These are phyloP conservation scores for Rhinichthys klamathensis DNA, from an alignment of 2,113 vertebrate species.

Conservation along the genomic window DNA sequence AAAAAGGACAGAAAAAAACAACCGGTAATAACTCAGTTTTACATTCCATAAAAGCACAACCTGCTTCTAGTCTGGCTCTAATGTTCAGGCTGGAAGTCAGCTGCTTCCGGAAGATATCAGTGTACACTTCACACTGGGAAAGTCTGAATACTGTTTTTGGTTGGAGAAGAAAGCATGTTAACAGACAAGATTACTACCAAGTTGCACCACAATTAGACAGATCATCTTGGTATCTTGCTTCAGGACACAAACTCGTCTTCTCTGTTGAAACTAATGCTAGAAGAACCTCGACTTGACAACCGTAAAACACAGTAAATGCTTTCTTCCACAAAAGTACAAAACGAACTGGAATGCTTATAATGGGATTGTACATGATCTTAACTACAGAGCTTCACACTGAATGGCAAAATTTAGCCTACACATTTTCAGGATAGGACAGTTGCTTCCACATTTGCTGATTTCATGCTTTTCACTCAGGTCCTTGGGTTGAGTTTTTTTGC, in stretches of 20 bases:
- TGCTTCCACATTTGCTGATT: neutral
- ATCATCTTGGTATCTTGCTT: constrained; percentile 27
- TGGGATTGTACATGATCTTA: constrained; percentile 12
- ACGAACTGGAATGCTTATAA: neutral
- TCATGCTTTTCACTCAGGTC: neutral
- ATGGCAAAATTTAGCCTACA: neutral
- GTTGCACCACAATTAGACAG: constrained; percentile 23
- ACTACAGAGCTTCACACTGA: neutral
- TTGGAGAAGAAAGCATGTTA: constrained; percentile 52
- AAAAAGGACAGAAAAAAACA: constrained; percentile 37
- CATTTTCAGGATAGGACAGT: neutral
- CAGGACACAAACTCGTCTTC: constrained; percentile 19
- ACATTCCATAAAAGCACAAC: neutral
- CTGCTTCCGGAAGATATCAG: neutral
- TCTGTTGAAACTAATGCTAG: constrained; percentile 60
- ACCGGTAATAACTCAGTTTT: neutral
- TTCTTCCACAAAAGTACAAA: constrained; percentile 13
- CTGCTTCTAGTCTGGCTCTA: neutral
- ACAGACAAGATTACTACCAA: constrained; percentile 14
- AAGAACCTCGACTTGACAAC: constrained; percentile 23
- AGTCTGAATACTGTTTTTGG: constrained; percentile 44
- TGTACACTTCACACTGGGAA: constrained; percentile 7
- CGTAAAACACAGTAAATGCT: constrained; percentile 9
- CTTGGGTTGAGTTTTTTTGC: neutral
- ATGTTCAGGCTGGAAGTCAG: neutral